Evolutionary conservation across 2,888 invertebrate species (phyloP), one percentile per base, ranked within the genome.

Genomic region (Hymenopus coronatus): DNA sequence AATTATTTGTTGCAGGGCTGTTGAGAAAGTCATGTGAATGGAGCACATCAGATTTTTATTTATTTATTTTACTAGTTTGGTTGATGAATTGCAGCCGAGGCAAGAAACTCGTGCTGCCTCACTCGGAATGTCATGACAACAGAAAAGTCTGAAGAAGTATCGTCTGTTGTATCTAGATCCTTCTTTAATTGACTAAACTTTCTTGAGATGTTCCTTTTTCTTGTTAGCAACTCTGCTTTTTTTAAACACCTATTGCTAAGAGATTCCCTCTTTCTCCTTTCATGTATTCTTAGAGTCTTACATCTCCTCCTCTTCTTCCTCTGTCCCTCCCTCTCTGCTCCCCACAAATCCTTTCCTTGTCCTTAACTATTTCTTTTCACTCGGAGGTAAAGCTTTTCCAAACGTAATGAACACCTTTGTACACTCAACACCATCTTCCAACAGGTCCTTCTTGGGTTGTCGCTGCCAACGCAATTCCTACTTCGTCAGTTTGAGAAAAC

Each of bases 241-340:
- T 87, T 87, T 87, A 87, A 87, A 87, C 87, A 87, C 82, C 87
- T 87, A 70, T 87, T 87, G 82, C 27, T 14, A 87, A n/a, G 87
- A 25, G 82, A 87, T 25, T 70, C 81, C 54, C 28, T 86, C 54
- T 15, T 82, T 87, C 82, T 87, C 33, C 87, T 87, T 82, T 82
- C 54, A 70, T 25, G 20, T 20, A 70, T 70, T 70, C 54, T 70
- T 20, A 70, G 25, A 70, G 54, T 70, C 20, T 70, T 70, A 70
- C 54, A 70, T 70, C 54, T 70, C 20, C 54, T 70, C 25, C 54
- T 70, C 20, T 3, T 40, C 12, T 20, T 70, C 20, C 20, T 70
- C 2, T 70, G 20, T 70, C 40, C 9, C 40, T 40, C 20, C 20
- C 54, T 20, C 54, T 20, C 20, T 6, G 3, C 54, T 70, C 14